phyloP scores from a whole-genome alignment of 2,113 vertebrate species.

The Pseudorhombus dupliciocellatus region DNA sequence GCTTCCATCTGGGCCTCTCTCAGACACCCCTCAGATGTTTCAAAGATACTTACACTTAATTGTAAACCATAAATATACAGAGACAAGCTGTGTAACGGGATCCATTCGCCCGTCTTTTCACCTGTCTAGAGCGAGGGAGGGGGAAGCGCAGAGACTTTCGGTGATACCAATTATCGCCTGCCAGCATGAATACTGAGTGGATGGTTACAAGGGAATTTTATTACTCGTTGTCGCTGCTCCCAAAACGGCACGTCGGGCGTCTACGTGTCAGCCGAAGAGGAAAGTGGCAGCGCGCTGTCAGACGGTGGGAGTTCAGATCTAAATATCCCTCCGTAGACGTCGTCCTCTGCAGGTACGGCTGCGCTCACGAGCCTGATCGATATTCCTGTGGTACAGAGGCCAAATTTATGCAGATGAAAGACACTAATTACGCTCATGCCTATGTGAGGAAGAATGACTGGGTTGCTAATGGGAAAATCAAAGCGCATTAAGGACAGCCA shows the following conservation, averaged over 20 bases:
- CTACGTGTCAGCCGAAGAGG: neutral
- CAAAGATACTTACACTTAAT: neutral
- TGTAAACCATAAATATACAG: neutral
- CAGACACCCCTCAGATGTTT: too few relatives aligned
- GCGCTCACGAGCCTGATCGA: conserved; percentile 47
- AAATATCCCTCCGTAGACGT: neutral
- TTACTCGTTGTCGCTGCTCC: too few relatives aligned
- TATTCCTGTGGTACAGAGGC: conserved; percentile 66
- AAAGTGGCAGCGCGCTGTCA: neutral
- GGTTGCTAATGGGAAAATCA: conserved; percentile 81
- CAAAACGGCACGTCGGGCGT: neutral
- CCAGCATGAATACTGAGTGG: conserved; percentile 16
- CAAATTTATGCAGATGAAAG: conserved; percentile 77
- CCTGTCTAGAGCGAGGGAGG: conserved; percentile 2
- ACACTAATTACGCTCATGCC: conserved; percentile 75
- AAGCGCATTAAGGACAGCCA: conserved; percentile 78
- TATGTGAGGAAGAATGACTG: conserved; percentile 68
- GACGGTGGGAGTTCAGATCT: neutral
- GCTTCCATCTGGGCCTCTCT: too few relatives aligned
- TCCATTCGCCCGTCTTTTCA: neutral
- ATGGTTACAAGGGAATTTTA: conserved; percentile 1
- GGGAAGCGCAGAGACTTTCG: conserved; percentile 3
- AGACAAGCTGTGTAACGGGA: neutral
- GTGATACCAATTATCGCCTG: conserved; percentile 22
- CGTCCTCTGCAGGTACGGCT: neutral